Evolutionary conservation across 2,888 invertebrate genomes (phyloP).

Genomic region (Harpalus rufipes): DNA sequence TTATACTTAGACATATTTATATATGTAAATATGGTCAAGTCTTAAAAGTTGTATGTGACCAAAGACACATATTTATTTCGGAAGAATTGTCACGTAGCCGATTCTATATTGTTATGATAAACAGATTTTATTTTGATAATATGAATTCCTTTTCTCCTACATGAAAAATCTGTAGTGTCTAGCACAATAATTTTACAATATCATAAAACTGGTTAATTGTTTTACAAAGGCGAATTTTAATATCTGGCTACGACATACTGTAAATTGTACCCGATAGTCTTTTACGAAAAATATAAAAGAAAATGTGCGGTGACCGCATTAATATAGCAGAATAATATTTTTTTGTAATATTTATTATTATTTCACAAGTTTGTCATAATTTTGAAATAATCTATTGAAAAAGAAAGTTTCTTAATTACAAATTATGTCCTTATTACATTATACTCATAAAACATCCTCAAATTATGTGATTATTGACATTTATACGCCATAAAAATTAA

Average conservation of each 20-base stretch:
- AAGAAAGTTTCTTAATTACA: neutral
- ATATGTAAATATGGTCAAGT: neutral
- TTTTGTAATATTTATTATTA: neutral
- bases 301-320: too few species aligned
- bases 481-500: slow-evolving; percentile 30
- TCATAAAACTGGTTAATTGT: too few species aligned
- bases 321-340: too few species aligned
- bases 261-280: too few species aligned
- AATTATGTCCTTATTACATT: slow-evolving; percentile 16
- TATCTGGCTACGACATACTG: too few species aligned
- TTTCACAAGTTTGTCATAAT: neutral
- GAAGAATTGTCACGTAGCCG: neutral
- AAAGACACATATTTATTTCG: neutral
- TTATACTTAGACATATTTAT: neutral
- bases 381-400: neutral
- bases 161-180: too few species aligned
- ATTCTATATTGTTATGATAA: neutral
- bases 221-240: too few species aligned
- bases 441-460: neutral
- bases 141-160: too few species aligned
- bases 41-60: neutral
- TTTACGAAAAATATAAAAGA: too few species aligned
- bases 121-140: neutral
- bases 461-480: slow-evolving; percentile 19
- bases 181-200: too few species aligned